Percentiles rank a stretch among this genome's conserved stretches.
Conservation (phyloP, 2,797 vertebrate species). For the Sebastes alutus region DNA sequence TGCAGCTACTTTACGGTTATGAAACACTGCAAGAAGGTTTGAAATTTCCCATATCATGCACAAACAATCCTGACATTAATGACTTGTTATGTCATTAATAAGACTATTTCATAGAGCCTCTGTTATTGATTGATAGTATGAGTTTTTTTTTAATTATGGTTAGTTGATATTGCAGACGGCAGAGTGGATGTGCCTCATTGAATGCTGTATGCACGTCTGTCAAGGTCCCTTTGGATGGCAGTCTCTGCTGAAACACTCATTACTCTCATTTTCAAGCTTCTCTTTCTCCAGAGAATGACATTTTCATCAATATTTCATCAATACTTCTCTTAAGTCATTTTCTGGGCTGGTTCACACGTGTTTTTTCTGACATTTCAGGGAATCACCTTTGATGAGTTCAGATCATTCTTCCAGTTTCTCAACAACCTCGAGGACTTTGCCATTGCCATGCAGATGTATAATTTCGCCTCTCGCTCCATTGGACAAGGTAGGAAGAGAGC, state of each 20-base stretch:
- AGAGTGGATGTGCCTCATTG: constrained; percentile 16
- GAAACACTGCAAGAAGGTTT: constrained; percentile 33
- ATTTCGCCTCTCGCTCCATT: constrained; percentile 96
- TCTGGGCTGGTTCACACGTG: neutral
- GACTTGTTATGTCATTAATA: constrained; percentile 42
- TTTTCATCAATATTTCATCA: neutral
- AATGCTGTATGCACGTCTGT: constrained; percentile 37
- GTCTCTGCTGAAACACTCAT: constrained; percentile 17
- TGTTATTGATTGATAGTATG: neutral
- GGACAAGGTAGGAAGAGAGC: constrained; percentile 87
- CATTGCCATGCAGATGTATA: constrained; percentile 99
- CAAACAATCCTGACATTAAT: constrained; percentile 29
- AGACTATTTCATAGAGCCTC: constrained; percentile 1
- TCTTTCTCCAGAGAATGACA: neutral
- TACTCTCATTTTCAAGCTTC: neutral
- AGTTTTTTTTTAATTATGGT: neutral
- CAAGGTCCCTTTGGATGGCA: constrained; percentile 1
- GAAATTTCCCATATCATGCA: constrained; percentile 3
- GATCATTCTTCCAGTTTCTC: constrained; percentile 98
- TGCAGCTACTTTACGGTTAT: constrained; percentile 4
- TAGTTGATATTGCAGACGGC: neutral
- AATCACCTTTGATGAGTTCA: constrained; percentile 98
- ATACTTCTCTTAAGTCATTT: neutral
- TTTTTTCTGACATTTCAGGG: constrained; percentile 83
- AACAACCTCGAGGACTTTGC: constrained; percentile 99